phyloP scores from a whole-genome alignment of 1,140 invertebrate species.

The Aplysia californica region DNA sequence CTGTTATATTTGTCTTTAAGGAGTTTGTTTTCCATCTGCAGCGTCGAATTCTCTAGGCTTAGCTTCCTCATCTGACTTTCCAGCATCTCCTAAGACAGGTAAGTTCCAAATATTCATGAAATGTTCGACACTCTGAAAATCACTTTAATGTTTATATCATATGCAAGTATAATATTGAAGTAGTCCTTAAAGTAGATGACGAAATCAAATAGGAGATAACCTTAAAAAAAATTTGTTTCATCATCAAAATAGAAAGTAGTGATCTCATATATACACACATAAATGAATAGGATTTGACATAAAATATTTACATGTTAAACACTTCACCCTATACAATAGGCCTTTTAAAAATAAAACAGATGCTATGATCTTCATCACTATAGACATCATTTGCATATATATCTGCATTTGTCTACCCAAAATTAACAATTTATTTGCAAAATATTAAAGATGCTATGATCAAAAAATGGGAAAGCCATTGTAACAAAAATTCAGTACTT shows the following conservation, averaged over 20 bases:
- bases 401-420: background rate
- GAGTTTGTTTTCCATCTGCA: conserved; percentile 60
- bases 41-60: conserved; percentile 54
- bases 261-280: background rate
- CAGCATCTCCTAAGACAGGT: conserved; percentile 46
- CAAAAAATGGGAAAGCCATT: no score
- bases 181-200: no score
- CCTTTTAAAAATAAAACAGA: background rate
- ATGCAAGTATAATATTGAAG: no score
- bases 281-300: background rate
- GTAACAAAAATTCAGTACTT: no score
- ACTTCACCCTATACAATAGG: background rate
- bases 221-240: background rate
- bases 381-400: background rate
- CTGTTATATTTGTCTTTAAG: conserved; percentile 60
- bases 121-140: no score
- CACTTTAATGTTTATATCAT: no score
- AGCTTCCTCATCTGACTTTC: conserved; percentile 59
- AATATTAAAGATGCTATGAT: no score
- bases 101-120: background rate
- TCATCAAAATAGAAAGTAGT: background rate
- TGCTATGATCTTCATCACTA: background rate
- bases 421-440: background rate
- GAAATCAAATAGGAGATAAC: background rate
- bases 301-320: background rate